Percentiles rank a stretch among this genome's conserved stretches.
phyloP scores from a whole-genome alignment of 2,113 vertebrate species.

The Todiramphus chloris region DNA sequence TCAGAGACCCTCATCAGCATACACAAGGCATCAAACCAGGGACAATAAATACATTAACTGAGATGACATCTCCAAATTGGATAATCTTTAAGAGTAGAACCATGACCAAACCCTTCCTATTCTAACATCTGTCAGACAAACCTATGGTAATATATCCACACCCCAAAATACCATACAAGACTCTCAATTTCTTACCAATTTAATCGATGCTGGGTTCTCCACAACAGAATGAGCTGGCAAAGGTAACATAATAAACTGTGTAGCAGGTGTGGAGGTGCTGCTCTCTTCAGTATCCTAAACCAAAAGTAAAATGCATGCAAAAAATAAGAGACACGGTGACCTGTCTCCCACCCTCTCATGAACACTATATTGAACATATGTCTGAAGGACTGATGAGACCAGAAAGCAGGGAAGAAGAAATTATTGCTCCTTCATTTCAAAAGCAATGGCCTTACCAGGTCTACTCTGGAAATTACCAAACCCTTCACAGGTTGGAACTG shows the following conservation, averaged over 20 bases:
- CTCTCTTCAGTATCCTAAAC: conserved; percentile 83
- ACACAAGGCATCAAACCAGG: background rate
- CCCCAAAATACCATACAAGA: background rate
- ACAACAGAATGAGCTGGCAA: conserved; percentile 82
- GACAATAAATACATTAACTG: background rate
- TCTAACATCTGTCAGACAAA: background rate
- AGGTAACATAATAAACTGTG: conserved; percentile 90
- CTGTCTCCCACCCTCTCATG: background rate
- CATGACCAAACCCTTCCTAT: background rate
- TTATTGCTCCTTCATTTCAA: background rate
- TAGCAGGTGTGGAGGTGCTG: conserved; percentile 74
- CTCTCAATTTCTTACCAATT: conserved; percentile 82
- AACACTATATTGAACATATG: background rate
- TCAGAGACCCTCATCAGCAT: background rate
- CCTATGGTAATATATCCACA: background rate
- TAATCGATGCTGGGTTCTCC: conserved; percentile 84
- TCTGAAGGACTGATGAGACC: background rate
- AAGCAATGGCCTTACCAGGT: background rate
- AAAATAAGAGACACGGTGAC: background rate
- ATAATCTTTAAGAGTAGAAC: background rate
- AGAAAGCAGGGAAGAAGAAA: background rate
- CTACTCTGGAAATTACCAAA: background rate
- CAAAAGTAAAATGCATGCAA: background rate
- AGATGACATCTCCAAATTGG: accelerated
- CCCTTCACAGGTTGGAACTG: background rate